Conservation (phyloP, 2,888 invertebrate species). For the Corbicula japonica region DNA sequence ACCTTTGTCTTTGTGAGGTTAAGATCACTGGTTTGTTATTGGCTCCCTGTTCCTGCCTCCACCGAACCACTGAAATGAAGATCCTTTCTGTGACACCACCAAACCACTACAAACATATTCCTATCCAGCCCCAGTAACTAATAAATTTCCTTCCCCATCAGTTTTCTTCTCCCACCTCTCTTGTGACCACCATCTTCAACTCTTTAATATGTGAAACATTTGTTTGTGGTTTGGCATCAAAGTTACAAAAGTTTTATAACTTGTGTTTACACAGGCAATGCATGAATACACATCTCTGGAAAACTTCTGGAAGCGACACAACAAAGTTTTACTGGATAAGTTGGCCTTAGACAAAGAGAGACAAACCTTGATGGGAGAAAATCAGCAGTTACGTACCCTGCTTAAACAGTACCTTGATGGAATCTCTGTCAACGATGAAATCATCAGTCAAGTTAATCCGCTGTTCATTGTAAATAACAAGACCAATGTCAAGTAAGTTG, state of each 20-base stretch:
- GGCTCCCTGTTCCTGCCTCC: no score
- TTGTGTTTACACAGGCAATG: constrained; percentile 79
- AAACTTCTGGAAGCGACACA: constrained; percentile 90
- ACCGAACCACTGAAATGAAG: no score
- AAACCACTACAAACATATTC: no score
- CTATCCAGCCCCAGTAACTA: no score
- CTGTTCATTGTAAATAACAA: constrained; percentile 86
- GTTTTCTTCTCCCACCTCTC: no score
- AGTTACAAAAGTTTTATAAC: neutral
- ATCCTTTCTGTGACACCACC: no score
- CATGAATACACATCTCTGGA: constrained; percentile 88
- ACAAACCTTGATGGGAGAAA: constrained; percentile 88
- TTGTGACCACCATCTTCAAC: no score
- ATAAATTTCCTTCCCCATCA: no score
- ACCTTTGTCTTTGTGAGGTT: no score
- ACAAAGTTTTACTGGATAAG: constrained; percentile 88
- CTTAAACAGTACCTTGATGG: constrained; percentile 87
- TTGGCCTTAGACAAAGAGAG: constrained; percentile 87
- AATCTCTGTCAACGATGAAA: constrained; percentile 86
- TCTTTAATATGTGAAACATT: no score
- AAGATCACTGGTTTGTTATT: no score
- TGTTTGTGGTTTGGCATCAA: no score
- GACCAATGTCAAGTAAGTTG: constrained; percentile 85
- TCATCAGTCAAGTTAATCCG: constrained; percentile 86
- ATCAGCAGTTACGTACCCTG: constrained; percentile 87